Evolutionary conservation across 2,888 invertebrate genomes (phyloP).

Genomic region (Scrobipalpa costella): DNA sequence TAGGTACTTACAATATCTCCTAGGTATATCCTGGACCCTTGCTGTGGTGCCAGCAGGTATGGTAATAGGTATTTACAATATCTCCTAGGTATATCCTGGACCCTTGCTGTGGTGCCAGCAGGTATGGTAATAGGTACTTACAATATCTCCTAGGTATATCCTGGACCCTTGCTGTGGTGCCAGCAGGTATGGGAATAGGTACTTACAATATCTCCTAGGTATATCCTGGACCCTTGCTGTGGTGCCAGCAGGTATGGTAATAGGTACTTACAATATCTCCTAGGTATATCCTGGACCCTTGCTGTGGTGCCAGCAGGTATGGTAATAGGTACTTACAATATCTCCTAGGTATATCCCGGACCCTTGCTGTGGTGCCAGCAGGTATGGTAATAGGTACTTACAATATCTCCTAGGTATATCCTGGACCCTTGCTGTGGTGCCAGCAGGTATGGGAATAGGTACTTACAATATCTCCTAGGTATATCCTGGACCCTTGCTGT

Average conservation of each 20-base stretch:
- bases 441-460: too few relatives aligned
- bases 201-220: too few relatives aligned
- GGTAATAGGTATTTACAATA: too few relatives aligned
- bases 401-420: slow-evolving; percentile 96
- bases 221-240: slow-evolving; percentile 86
- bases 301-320: slow-evolving; percentile 84
- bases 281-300: slow-evolving; percentile 91
- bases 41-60: slow-evolving; percentile 84
- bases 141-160: slow-evolving; percentile 96
- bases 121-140: too few relatives aligned
- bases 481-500: slow-evolving; percentile 86
- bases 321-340: too few relatives aligned
- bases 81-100: slow-evolving; percentile 93
- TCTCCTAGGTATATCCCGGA: slow-evolving; percentile 93
- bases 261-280: too few relatives aligned
- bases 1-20: too few relatives aligned
- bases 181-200: too few relatives aligned
- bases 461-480: too few relatives aligned
- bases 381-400: too few relatives aligned
- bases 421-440: slow-evolving; percentile 84
- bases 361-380: slow-evolving; percentile 85
- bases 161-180: slow-evolving; percentile 84
- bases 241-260: slow-evolving; percentile 89
- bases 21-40: slow-evolving; percentile 91
- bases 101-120: slow-evolving; percentile 85